Base-by-base conservation (phyloP, 2,888 invertebrate genomes). In the Callimorpha dominula region DNA sequence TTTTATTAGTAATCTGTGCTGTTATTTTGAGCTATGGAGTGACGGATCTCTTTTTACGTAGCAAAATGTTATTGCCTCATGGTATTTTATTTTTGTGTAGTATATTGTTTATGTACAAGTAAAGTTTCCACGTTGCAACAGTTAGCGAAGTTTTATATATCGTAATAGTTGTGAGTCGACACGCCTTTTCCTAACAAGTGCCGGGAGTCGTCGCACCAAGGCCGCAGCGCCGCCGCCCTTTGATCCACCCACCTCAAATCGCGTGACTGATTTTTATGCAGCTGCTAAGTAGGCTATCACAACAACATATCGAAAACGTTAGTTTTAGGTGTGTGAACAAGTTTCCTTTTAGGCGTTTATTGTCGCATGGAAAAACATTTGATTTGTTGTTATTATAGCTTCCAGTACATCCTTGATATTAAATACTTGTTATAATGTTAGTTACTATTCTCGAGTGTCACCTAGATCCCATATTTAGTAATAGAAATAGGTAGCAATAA, bases 131-230 rank as follows among this genome's bases (percentile, higher is more conserved):
- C 81, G 86, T 87, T 89, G 80, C 81, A 81, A 87, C 81, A 86
- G 82, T 79, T 82, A 72, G 64, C 71, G 65, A 80, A 82, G 80
- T 89, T 87, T 65, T 88, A 86, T 88, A 89, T 74, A 86, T 88
- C 85, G 85, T 89, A 89, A 88, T 93, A 92, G 92, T 94, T 91
- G 88, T 89, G 88, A 91, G 91, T 92, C 90, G 95, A 95, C 96
- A 95, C 95, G 96, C 96, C 95, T 96, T 95, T 95, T 94, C 94
- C 94, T 95, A 95, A 95, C 94, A 95, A 95, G 93, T 94, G 94
- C 92, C 95, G 94, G 93, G 95, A 95, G 94, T 95, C 93, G 95
- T 94, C 93, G 90, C 91, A 92, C 93, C 95, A 94, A 95, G 94
- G 94, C 89, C 93, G 92, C 94, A 86, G 95, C 93, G 93, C 94